A percentile compares a stretch with the other conserved stretches of the same genome.
These are phyloP conservation scores for Leucopsar rothschildi DNA, from an alignment of 2,113 vertebrate genomes.

Conservation along the genomic window DNA sequence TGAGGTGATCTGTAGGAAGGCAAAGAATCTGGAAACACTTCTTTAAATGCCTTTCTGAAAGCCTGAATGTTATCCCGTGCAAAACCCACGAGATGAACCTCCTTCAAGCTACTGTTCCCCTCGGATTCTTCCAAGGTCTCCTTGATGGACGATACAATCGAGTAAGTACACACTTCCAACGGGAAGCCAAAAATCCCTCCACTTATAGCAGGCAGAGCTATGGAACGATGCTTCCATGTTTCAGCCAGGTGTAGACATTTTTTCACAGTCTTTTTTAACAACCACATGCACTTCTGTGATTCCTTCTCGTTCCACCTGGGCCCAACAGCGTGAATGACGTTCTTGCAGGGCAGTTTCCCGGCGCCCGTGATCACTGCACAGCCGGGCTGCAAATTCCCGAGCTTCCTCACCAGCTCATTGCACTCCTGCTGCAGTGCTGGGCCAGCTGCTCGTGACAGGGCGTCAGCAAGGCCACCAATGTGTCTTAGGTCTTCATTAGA, in stretches of 20 bases:
- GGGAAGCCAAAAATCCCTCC: slow-evolving; percentile 77
- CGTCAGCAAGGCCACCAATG: slow-evolving; percentile 60
- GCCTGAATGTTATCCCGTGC: slow-evolving; percentile 50
- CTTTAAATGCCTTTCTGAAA: slow-evolving; percentile 66
- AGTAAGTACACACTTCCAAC: slow-evolving; percentile 49
- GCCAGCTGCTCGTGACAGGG: slow-evolving; percentile 76
- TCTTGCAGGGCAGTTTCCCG: slow-evolving; percentile 73
- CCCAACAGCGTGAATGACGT: slow-evolving; percentile 79
- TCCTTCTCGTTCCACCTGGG: slow-evolving; percentile 58
- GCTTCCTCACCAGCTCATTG: slow-evolving; percentile 32
- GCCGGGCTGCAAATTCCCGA: slow-evolving; percentile 47
- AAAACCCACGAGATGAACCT: slow-evolving; percentile 80
- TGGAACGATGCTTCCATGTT: slow-evolving; percentile 29
- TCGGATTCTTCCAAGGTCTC: slow-evolving; percentile 61
- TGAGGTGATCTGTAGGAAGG: accelerated
- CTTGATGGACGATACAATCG: slow-evolving; percentile 74
- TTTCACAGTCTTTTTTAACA: slow-evolving; percentile 69
- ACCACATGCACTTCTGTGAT: neutral
- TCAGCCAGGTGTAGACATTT: slow-evolving; percentile 73
- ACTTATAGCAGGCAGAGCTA: slow-evolving; percentile 84
- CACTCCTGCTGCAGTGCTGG: slow-evolving; percentile 74
- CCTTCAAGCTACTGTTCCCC: slow-evolving; percentile 53
- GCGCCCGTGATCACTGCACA: slow-evolving; percentile 55
- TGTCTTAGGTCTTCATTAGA: slow-evolving; percentile 68
- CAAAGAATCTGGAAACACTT: slow-evolving; percentile 50